phyloP scores from a whole-genome alignment of 2,888 invertebrate genomes.

The Andrena praecox region DNA sequence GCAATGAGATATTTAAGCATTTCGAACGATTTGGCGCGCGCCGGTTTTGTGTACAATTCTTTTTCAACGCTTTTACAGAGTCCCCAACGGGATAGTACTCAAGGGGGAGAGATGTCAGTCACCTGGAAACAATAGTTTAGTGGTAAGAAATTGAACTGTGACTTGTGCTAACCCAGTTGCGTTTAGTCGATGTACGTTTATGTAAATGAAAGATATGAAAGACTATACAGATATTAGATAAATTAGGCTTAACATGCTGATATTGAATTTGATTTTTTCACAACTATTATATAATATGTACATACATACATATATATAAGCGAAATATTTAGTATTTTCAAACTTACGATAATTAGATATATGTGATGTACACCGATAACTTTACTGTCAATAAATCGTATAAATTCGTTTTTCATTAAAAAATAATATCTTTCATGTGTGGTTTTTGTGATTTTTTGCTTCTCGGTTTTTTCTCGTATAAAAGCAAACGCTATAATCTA shows the following conservation, averaged over 20 bases:
- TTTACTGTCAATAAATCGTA: slow-evolving; percentile 54
- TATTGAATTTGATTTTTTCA: slow-evolving; percentile 49
- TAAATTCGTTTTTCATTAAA: slow-evolving; percentile 37
- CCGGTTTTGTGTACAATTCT: neutral
- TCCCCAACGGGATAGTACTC: slow-evolving; percentile 87
- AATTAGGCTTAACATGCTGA: slow-evolving; percentile 47
- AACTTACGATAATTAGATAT: slow-evolving; percentile 25
- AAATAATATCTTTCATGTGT: neutral
- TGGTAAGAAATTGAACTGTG: slow-evolving; percentile 84
- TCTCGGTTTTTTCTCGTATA: neutral
- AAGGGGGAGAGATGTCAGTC: slow-evolving; percentile 87
- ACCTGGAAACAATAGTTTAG: slow-evolving; percentile 86
- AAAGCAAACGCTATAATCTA: neutral
- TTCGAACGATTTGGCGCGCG: too few species aligned
- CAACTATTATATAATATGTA: slow-evolving; percentile 47
- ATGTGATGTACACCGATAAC: slow-evolving; percentile 42
- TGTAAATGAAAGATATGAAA: slow-evolving; percentile 58
- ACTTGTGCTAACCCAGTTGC: slow-evolving; percentile 38
- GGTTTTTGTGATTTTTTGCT: neutral
- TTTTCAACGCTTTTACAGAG: slow-evolving; percentile 83
- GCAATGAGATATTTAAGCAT: neutral
- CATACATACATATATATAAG: slow-evolving; percentile 60
- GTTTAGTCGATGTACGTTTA: slow-evolving; percentile 33
- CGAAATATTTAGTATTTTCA: slow-evolving; percentile 41
- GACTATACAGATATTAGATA: slow-evolving; percentile 45